Evolutionary conservation across 1,140 invertebrate genomes (phyloP).

Genomic region (Procambarus virginalis): DNA sequence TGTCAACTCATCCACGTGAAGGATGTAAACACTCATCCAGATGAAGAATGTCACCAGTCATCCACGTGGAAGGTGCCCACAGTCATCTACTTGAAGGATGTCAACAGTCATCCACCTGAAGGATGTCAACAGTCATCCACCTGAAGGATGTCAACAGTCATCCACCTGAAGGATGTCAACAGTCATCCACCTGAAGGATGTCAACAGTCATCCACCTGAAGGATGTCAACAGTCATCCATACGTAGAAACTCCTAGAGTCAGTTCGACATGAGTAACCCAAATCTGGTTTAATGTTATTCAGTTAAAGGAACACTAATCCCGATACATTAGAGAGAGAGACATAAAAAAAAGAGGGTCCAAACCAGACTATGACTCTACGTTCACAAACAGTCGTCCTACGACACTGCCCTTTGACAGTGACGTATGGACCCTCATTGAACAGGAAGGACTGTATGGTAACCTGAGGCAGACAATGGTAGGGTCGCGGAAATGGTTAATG

Average conservation of each 20-base stretch:
- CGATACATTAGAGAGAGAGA: not conserved
- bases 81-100: too few species aligned
- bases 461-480: constrained; percentile 6
- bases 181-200: not conserved
- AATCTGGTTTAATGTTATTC: not conserved
- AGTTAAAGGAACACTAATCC: not conserved
- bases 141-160: too few species aligned
- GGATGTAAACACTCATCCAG: too few species aligned
- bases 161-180: too few species aligned
- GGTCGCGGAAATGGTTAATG: constrained; percentile 2
- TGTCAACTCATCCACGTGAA: too few species aligned
- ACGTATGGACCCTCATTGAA: not conserved
- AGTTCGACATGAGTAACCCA: not conserved
- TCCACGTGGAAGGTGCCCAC: too few species aligned
- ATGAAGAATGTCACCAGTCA: too few species aligned
- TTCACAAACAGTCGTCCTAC: not conserved
- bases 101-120: too few species aligned
- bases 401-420: not conserved
- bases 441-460: not conserved
- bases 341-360: not conserved
- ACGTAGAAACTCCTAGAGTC: not conserved
- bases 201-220: not conserved
- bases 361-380: not conserved
- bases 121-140: too few species aligned
- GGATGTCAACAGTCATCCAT: too few species aligned